Conservation (phyloP, 2,888 invertebrate species). For the Endotricha flammealis region DNA sequence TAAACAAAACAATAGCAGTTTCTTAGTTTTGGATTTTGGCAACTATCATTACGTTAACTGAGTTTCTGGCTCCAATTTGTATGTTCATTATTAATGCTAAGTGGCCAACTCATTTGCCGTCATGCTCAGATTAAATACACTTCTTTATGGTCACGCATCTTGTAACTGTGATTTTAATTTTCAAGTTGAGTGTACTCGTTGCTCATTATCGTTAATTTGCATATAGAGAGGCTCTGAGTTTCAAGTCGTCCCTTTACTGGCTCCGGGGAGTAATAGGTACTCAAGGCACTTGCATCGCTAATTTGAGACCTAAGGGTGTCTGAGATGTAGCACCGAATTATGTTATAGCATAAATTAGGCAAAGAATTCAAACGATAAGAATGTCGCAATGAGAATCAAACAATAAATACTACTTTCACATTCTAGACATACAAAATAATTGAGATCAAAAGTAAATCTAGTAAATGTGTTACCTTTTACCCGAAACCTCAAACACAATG, state of each 20-base stretch:
- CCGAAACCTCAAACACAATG: background rate
- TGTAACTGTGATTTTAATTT: conserved; percentile 18
- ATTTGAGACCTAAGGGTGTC: too few species aligned
- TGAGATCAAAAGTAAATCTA: too few species aligned
- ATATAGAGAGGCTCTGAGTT: conserved; percentile 33
- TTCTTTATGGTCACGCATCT: background rate
- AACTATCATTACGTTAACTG: background rate
- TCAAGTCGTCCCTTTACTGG: conserved; percentile 17
- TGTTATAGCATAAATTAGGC: too few species aligned
- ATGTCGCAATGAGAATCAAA: too few species aligned
- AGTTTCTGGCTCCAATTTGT: conserved; percentile 2
- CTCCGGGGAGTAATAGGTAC: conserved; percentile 20
- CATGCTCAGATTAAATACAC: background rate
- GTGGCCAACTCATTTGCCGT: conserved; percentile 1
- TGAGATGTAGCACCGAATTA: too few species aligned
- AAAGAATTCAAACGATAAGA: too few species aligned
- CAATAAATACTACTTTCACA: too few species aligned
- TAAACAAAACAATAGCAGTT: background rate
- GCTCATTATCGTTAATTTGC: conserved; percentile 36
- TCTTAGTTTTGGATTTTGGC: background rate
- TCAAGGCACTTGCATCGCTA: conserved; percentile 10
- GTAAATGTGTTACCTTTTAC: too few species aligned
- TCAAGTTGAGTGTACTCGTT: conserved; percentile 18
- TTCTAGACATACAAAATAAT: too few species aligned
- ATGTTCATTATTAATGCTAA: conserved; percentile 3